Percentiles rank a stretch among this genome's conserved stretches.
Conservation (phyloP, 2,113 vertebrate genomes). For the Natator depressus region DNA sequence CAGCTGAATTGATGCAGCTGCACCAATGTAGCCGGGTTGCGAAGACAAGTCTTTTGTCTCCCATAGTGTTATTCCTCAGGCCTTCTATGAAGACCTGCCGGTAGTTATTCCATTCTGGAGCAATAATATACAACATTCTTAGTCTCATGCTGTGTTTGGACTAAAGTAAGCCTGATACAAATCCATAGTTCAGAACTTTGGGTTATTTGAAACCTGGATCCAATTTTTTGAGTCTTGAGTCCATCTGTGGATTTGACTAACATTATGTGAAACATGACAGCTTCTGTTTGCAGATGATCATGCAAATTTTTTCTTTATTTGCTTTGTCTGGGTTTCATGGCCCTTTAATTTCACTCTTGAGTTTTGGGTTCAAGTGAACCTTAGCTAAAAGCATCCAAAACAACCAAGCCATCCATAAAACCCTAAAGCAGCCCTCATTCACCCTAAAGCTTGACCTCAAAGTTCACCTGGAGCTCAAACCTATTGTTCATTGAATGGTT, state of each 20-base stretch:
- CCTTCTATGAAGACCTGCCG: not conserved
- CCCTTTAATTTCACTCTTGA: not conserved
- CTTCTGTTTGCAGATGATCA: not conserved
- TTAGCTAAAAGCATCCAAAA: not conserved
- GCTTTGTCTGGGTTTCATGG: not conserved
- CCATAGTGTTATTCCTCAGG: not conserved
- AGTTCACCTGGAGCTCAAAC: not conserved
- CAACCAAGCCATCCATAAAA: not conserved
- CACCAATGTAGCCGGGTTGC: no score
- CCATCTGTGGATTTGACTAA: not conserved
- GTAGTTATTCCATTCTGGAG: not conserved
- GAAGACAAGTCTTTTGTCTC: not conserved
- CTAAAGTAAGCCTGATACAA: not conserved
- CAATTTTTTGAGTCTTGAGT: not conserved
- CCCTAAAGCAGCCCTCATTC: not conserved
- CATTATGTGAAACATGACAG: accelerated
- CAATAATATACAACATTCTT: accelerated
- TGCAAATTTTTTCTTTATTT: not conserved
- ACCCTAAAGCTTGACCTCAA: not conserved
- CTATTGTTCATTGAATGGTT: no score
- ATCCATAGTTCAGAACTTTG: not conserved
- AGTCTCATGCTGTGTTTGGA: not conserved
- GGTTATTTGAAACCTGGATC: not conserved
- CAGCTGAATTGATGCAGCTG: no score
- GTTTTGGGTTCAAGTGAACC: not conserved